A percentile compares a stretch with the other conserved stretches of the same genome.
phyloP scores from a whole-genome alignment of 2,888 invertebrate species.

The Prenolepis imparis region DNA sequence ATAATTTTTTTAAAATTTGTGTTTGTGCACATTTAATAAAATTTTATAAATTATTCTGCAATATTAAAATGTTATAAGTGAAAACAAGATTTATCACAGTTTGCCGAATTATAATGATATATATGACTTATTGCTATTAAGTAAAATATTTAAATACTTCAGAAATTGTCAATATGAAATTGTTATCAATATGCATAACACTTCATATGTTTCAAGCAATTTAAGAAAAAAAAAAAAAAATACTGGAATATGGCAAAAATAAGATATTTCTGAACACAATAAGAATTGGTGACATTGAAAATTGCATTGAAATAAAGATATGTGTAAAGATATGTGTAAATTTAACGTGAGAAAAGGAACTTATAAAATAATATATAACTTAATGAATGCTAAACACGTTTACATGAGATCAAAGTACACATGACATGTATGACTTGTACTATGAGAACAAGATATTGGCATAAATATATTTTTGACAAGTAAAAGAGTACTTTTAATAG shows the following conservation, averaged over 20 bases:
- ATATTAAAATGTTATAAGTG: not conserved
- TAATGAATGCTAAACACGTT: conserved; percentile 37
- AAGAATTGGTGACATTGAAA: conserved; percentile 4
- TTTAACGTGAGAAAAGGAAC: conserved; percentile 27
- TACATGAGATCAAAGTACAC: conserved; percentile 44
- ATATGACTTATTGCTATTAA: conserved; percentile 24
- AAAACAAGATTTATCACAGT: conserved; percentile 47
- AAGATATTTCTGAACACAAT: conserved; percentile 5
- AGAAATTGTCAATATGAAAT: conserved; percentile 17
- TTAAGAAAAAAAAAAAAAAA: not conserved
- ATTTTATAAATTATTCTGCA: not conserved
- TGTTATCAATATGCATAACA: conserved; percentile 24
- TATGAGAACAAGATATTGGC: conserved; percentile 27
- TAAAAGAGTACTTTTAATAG: conserved; percentile 35
- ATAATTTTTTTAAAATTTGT: not conserved
- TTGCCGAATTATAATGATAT: conserved; percentile 31
- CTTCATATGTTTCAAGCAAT: not conserved
- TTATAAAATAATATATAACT: conserved; percentile 36
- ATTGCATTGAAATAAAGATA: conserved; percentile 1
- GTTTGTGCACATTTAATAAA: not conserved
- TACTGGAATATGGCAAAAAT: conserved; percentile 26
- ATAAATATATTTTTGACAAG: conserved; percentile 36
- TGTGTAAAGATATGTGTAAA: conserved; percentile 2
- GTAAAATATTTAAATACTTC: conserved; percentile 17
- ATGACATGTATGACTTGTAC: conserved; percentile 43